Conservation (phyloP, 2,797 vertebrate species). For the Xerus rutilus region DNA sequence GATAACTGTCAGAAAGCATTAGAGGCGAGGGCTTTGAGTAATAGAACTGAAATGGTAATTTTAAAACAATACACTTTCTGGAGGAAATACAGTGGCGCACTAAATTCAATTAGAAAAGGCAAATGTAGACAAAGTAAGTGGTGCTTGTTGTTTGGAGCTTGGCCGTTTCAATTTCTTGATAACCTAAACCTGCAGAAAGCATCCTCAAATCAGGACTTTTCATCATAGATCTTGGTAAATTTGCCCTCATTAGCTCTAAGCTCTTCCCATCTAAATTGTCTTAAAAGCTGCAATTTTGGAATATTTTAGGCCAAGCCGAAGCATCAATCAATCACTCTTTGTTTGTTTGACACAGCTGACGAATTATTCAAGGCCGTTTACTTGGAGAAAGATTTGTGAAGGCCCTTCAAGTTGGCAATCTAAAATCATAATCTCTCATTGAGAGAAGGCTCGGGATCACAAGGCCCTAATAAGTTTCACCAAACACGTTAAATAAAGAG, state of each 20-base stretch:
- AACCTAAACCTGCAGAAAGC: conserved; percentile 79
- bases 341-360: conserved; percentile 79
- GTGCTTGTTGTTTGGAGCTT: conserved; percentile 80
- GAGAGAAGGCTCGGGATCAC: conserved; percentile 77
- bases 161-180: conserved; percentile 79
- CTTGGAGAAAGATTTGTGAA: conserved; percentile 74
- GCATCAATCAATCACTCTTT: conserved; percentile 81
- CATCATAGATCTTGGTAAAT: conserved; percentile 77
- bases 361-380: conserved; percentile 84
- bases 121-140: conserved; percentile 85
- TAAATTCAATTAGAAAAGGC: conserved; percentile 90
- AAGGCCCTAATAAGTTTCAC: conserved; percentile 82
- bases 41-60: conserved; percentile 90
- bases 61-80: conserved; percentile 92
- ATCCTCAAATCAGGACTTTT: conserved; percentile 76
- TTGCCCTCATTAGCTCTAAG: conserved; percentile 78
- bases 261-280: conserved; percentile 69
- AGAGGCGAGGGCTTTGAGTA: conserved; percentile 88
- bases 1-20: conserved; percentile 92
- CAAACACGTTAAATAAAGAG: conserved; percentile 79
- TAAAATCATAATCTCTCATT: conserved; percentile 78
- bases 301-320: conserved; percentile 77
- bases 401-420: conserved; percentile 76
- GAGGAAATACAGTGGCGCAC: conserved; percentile 86
- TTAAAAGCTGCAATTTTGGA: conserved; percentile 78